Evolutionary conservation across 2,797 vertebrate genomes (phyloP).

Genomic region (Cichlasoma orientale): DNA sequence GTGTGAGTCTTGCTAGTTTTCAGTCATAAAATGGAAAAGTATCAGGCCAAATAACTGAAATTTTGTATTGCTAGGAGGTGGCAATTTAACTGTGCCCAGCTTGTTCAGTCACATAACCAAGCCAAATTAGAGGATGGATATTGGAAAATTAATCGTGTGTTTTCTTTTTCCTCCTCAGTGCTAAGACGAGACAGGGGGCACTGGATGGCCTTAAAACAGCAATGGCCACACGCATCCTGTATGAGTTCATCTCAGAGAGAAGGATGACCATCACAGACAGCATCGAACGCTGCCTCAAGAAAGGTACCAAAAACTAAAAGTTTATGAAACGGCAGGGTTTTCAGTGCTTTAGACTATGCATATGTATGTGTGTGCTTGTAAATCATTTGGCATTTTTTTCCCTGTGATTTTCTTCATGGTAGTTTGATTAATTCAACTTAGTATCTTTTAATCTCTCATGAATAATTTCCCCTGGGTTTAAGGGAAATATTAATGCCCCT

Average conservation of each 20-base stretch:
- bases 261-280: constrained; percentile 97
- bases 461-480: neutral
- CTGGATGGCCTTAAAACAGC: constrained; percentile 92
- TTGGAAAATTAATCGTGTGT: too few relatives aligned
- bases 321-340: neutral
- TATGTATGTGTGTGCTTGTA: neutral
- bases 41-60: too few relatives aligned
- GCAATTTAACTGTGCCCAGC: too few relatives aligned
- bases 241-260: constrained; percentile 94
- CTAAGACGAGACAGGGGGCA: constrained; percentile 94
- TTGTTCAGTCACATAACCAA: too few relatives aligned
- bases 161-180: constrained; percentile 72
- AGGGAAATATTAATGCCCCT: neutral
- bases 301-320: constrained; percentile 81
- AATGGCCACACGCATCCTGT: constrained; percentile 92
- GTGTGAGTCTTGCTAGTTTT: too few relatives aligned
- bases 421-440: too few relatives aligned
- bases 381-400: neutral
- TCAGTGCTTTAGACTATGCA: neutral
- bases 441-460: too few relatives aligned
- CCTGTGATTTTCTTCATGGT: too few relatives aligned
- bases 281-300: constrained; percentile 96
- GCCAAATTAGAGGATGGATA: too few relatives aligned
- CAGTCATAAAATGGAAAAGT: too few relatives aligned
- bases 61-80: too few relatives aligned